phyloP scores from a whole-genome alignment of 2,113 vertebrate genomes.

The Apteryx owenii region DNA sequence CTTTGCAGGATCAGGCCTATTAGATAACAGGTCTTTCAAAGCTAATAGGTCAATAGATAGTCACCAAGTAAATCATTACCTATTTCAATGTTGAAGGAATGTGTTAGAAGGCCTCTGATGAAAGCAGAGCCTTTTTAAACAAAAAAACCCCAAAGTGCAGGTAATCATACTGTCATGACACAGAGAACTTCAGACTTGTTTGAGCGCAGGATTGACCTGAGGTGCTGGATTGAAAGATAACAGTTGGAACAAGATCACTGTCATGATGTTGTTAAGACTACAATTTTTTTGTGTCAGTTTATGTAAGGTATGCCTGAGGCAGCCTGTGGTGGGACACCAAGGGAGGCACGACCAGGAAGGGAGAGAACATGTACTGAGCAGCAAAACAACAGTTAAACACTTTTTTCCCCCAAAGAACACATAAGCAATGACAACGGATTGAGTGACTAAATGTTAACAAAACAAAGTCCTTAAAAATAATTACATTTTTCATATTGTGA shows the following conservation, averaged over 20 bases:
- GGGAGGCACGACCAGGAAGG: not conserved
- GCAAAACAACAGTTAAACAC: not conserved
- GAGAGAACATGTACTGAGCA: not conserved
- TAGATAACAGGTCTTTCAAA: not conserved
- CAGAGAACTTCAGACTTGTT: not conserved
- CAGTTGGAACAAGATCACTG: not conserved
- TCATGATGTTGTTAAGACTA: not conserved
- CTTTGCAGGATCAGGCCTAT: not conserved
- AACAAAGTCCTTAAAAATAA: conserved; percentile 75
- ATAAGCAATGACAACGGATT: conserved; percentile 17
- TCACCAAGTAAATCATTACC: not conserved
- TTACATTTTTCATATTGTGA: conserved; percentile 74
- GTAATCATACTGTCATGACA: not conserved
- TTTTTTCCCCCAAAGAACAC: not conserved
- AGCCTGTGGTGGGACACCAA: accelerated
- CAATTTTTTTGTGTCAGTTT: not conserved
- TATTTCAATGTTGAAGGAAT: not conserved
- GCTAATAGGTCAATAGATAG: not conserved
- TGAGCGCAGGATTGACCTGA: not conserved
- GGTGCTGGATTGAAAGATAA: not conserved
- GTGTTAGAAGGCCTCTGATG: not conserved
- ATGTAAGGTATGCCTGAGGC: not conserved
- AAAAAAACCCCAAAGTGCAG: not conserved
- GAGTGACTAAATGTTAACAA: conserved; percentile 68
- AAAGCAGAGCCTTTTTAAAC: not conserved